Conservation (phyloP, 2,888 invertebrate genomes). For the Drosophila yooni region DNA sequence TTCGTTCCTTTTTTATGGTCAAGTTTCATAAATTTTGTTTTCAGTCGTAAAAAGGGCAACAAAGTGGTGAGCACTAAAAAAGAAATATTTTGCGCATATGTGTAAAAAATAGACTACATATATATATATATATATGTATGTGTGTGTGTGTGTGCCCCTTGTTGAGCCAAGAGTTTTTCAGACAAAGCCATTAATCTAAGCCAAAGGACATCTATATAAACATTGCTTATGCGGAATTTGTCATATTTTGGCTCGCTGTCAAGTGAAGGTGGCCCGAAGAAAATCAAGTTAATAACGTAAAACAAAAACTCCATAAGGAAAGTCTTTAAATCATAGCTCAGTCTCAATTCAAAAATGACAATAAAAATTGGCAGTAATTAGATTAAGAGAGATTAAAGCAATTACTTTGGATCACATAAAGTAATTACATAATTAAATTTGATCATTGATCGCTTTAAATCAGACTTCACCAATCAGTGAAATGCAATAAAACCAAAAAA, state of each 20-base stretch:
- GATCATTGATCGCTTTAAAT: background rate
- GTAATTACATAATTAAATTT: background rate
- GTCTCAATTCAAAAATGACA: background rate
- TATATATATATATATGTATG: background rate
- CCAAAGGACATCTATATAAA: constrained; percentile 31
- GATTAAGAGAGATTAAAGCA: background rate
- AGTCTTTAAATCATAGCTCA: no score
- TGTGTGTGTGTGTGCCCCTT: constrained; percentile 6
- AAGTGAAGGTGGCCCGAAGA: background rate
- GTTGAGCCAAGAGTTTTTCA: constrained; percentile 30
- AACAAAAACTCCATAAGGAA: background rate
- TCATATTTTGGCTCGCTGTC: constrained; percentile 7
- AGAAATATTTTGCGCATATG: constrained; percentile 23
- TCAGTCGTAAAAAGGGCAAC: constrained; percentile 6
- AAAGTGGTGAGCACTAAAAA: constrained; percentile 15
- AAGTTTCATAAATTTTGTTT: constrained; percentile 18
- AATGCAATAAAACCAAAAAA: background rate
- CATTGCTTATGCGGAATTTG: constrained; percentile 20
- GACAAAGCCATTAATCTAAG: constrained; percentile 38
- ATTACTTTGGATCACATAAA: background rate
- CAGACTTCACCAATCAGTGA: background rate
- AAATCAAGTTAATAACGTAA: background rate
- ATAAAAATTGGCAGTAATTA: background rate
- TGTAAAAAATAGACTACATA: background rate
- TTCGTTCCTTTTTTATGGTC: background rate